Conservation (phyloP, 2,888 invertebrate genomes). For the Tetrapedia diversipes region DNA sequence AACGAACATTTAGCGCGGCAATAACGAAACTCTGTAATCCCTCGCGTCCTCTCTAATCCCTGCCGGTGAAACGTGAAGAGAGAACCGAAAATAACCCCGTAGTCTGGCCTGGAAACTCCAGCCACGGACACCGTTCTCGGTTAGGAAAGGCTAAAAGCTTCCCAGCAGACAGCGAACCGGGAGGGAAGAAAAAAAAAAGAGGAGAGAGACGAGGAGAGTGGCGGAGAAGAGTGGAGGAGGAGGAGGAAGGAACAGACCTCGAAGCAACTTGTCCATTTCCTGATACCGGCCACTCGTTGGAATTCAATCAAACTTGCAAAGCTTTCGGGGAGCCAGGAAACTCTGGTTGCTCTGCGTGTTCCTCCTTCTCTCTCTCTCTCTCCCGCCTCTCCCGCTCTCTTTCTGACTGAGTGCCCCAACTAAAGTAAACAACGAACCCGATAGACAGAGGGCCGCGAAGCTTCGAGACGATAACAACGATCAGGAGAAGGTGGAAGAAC, state of each 20-base stretch:
- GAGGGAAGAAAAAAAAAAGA: not conserved
- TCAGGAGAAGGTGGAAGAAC: conserved; percentile 38
- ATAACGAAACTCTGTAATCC: conserved; percentile 63
- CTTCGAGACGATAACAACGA: conserved; percentile 60
- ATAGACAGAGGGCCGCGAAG: conserved; percentile 32
- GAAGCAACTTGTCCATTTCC: conserved; percentile 72
- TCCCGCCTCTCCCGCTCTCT: conserved; percentile 1
- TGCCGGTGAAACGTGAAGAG: conserved; percentile 52
- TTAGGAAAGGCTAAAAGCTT: conserved; percentile 54
- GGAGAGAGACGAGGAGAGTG: not conserved
- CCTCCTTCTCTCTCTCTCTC: not conserved
- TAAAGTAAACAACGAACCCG: conserved; percentile 61
- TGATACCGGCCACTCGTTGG: conserved; percentile 58
- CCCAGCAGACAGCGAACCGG: not conserved
- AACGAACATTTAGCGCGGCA: conserved; percentile 58
- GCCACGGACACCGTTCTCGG: conserved; percentile 8
- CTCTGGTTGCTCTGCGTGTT: not conserved
- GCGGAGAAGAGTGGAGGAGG: not conserved
- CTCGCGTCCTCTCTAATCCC: conserved; percentile 58
- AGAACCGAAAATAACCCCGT: conserved; percentile 62
- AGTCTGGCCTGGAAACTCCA: conserved; percentile 28
- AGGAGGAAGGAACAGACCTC: conserved; percentile 21
- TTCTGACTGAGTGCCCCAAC: conserved; percentile 9
- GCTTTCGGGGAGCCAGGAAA: conserved; percentile 62
- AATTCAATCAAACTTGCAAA: conserved; percentile 78